Evolutionary conservation across 2,797 vertebrate species (phyloP), one percentile per base, ranked within the genome.

Genomic region (Pangasius krempfi): DNA sequence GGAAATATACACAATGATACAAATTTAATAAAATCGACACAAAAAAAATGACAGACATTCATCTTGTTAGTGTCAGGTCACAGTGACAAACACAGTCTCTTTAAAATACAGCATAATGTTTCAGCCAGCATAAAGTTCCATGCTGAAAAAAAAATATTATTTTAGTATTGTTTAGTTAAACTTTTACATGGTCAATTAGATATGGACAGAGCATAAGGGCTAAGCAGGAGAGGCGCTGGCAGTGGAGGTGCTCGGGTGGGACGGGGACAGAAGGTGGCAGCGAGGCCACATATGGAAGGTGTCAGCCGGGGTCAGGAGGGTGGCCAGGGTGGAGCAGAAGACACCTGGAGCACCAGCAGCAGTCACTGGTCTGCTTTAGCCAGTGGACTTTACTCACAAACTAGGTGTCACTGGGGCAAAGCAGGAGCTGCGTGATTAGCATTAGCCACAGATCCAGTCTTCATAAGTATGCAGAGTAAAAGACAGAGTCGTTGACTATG

Each of bases 181-280:
- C 64, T 84, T 84, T 85, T 37, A 37, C 30, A 85, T 72, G 83
- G 83, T 54, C 64, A 70, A 33, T 85, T 85, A 85, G n/a, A 64
- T 60, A 83, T 83, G 81, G 40, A 64, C 60, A n/a, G 81, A 25
- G 83, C 73, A 78, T 27, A 62, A 79, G 73, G 72, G 8, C 0
- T 62, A 66, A 62, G 88, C 84, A 87, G 62, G 44, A 72, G 58
- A 44, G 80, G 64, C 58, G 40, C 73, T 89, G 86, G 87, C 58
- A 44, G 47, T 22, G 30, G 50, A 83, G 75, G 82, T 60, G 58
- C 54, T 85, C 68, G 89, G 87, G 90, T 86, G 92, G 92, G 92
- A 94, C 91, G 89, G 92, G 92, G 94, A 96, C 96, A 95, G 95
- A 95, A 95, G 95, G 95, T 93, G 93, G 90, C 91, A 92, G 93